Evolutionary conservation across 2,888 invertebrate species (phyloP).

Genomic region (Drosophila merina): DNA sequence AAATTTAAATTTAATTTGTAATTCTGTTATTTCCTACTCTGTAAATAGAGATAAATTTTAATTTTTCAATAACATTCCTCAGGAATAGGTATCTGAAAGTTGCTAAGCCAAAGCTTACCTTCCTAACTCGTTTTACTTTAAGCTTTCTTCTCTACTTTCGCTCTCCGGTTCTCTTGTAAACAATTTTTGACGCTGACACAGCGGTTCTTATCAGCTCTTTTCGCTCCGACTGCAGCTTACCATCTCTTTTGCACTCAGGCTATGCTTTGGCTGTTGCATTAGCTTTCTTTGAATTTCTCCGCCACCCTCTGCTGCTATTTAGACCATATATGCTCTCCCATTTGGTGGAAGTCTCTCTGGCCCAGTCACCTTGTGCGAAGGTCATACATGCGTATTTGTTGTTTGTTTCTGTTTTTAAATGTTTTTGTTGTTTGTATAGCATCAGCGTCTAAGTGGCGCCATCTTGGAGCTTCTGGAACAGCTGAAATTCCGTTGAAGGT

Average conservation of each 20-base stretch:
- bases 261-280: constrained; percentile 20
- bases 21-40: too few species aligned
- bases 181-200: constrained; percentile 43
- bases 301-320: background rate
- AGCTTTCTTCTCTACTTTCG: constrained; percentile 19
- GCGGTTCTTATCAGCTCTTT: constrained; percentile 52
- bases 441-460: constrained; percentile 26
- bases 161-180: constrained; percentile 58
- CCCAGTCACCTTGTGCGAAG: constrained; percentile 86
- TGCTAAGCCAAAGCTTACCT: background rate
- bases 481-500: background rate
- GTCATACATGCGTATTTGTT: constrained; percentile 84
- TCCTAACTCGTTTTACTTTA: background rate
- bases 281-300: constrained; percentile 8
- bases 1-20: too few species aligned
- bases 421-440: constrained; percentile 35
- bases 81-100: background rate
- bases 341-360: constrained; percentile 36
- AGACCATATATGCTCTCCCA: constrained; percentile 1
- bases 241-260: constrained; percentile 20
- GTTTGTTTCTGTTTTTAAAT: constrained; percentile 43
- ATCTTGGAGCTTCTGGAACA: constrained; percentile 17
- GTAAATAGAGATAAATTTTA: background rate
- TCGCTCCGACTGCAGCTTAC: constrained; percentile 26
- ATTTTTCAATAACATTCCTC: background rate